Base-by-base conservation (phyloP, 2,797 vertebrate genomes). In the Hoplostethus mediterraneus region DNA sequence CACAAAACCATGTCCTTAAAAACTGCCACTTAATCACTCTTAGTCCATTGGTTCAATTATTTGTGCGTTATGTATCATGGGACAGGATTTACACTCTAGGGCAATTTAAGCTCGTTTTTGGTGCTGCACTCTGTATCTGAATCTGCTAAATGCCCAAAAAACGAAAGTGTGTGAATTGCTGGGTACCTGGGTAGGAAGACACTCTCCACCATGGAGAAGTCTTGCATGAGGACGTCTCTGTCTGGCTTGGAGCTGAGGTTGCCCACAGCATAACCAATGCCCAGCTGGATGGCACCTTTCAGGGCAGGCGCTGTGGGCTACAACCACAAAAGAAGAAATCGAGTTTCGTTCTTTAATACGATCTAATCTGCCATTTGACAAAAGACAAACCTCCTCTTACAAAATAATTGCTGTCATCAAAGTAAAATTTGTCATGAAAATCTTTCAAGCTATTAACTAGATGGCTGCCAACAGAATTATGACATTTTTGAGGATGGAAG, bases 141-240 rank as follows among this genome's bases (percentile, higher is more conserved):
- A 40, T 52, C 5, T 17, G 13, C 40, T 13, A 11, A 13, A 25
- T 28, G 44, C 9, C 3, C 11, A 44, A 25, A 25, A 17, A n/a
- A 6, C 3, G 47, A 58, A 7, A 2, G 1, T 28, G 17, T 0
- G 4, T 12, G 21, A 54, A 16, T 12, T 11, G 47, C 30, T 17
- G 17, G 85, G 88, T 95, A 98, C 98, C 97, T 98, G 63, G 98
- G 98, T 60, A 99, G 90, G 90, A 97, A 98, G 42, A 97, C 96
- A 31, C 95, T 98, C 88, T 99, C 98, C 70, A 99, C 97, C 80
- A 98, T 94, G 14, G 98, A 99, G 87, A 99, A 99, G 80, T 99
- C 98, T 91, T 99, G 97, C 97, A 99, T 99, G 77, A 99, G 97
- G 63, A 99, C 97, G 91, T 99, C 98, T 89, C 98, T 90, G 88